These are phyloP conservation scores for Sylvietta virens DNA, from an alignment of 2,113 vertebrate genomes.

Conservation along the genomic window DNA sequence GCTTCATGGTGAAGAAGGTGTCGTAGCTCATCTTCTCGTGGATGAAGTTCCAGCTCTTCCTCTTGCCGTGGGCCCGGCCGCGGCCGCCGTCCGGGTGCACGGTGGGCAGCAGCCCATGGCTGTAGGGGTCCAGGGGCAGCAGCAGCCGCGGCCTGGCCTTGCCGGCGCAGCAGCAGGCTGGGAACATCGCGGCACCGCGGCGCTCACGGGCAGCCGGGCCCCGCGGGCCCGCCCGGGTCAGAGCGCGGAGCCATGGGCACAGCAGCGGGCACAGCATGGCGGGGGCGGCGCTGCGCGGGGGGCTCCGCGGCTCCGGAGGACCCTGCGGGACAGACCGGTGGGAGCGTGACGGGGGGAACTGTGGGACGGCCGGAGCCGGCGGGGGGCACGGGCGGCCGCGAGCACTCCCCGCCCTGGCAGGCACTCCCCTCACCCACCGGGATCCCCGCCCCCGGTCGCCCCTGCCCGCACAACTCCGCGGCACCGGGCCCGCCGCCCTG, in stretches of 20 bases:
- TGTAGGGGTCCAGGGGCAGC: slow-evolving; percentile 50
- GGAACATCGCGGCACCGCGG: slow-evolving; percentile 23
- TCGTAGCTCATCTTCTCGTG: slow-evolving; percentile 88
- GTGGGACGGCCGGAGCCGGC: neutral
- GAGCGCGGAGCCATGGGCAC: slow-evolving; percentile 28
- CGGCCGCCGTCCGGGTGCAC: slow-evolving; percentile 59
- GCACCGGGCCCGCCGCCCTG: no score
- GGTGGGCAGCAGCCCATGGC: slow-evolving; percentile 43
- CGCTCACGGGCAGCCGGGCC: slow-evolving; percentile 32
- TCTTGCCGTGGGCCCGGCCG: slow-evolving; percentile 56
- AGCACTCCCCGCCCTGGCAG: no score
- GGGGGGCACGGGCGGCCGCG: neutral
- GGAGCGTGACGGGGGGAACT: accelerated
- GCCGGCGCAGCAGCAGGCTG: slow-evolving; percentile 40
- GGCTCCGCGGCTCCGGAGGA: slow-evolving; percentile 45
- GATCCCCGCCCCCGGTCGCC: neutral
- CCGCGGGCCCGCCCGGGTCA: slow-evolving; percentile 30
- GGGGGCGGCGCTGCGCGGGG: slow-evolving; percentile 26
- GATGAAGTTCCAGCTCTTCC: slow-evolving; percentile 86
- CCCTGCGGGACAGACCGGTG: neutral
- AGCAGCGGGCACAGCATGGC: slow-evolving; percentile 62
- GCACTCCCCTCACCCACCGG: neutral
- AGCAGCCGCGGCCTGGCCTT: slow-evolving; percentile 14
- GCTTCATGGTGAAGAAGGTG: slow-evolving; percentile 89
- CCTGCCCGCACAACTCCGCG: accelerated